These are phyloP conservation scores for Astyanax mexicanus DNA, from an alignment of 2,797 vertebrate species.

Conservation along the genomic window DNA sequence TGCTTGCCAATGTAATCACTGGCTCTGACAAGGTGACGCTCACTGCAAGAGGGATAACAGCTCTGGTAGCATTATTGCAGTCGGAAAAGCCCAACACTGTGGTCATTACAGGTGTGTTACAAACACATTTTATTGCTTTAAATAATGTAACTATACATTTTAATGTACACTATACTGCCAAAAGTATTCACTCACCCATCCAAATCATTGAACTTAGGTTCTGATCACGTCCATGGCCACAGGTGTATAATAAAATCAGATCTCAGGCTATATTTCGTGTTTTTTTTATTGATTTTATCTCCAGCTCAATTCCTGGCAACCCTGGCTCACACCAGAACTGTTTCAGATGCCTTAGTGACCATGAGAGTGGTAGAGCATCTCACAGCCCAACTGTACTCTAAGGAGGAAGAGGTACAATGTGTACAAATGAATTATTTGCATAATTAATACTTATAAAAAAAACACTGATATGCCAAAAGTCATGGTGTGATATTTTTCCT, in stretches of 20 bases:
- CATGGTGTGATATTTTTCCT: too few species aligned
- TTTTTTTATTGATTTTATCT: too few species aligned
- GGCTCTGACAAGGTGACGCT: conserved; percentile 73
- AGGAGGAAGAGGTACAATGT: conserved; percentile 73
- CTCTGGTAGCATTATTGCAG: conserved; percentile 71
- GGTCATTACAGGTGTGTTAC: conserved; percentile 70
- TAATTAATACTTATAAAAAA: too few species aligned
- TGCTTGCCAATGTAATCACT: conserved; percentile 76
- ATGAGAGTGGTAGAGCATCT: conserved; percentile 74
- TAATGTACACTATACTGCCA: too few species aligned
- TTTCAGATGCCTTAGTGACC: conserved; percentile 76
- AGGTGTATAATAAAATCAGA: too few species aligned
- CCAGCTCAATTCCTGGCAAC: conserved; percentile 77
- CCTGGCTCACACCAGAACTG: conserved; percentile 73
- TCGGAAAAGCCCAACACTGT: conserved; percentile 67
- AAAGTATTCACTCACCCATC: too few species aligned
- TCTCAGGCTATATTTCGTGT: too few species aligned
- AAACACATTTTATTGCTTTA: background rate
- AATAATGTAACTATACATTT: too few species aligned
- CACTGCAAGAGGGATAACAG: conserved; percentile 75
- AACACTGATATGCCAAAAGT: too few species aligned
- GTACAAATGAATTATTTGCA: background rate
- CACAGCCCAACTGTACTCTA: conserved; percentile 73
- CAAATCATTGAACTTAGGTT: too few species aligned
- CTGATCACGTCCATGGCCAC: too few species aligned